phyloP scores from a whole-genome alignment of 1,140 invertebrate genomes.

The Ylistrum balloti region DNA sequence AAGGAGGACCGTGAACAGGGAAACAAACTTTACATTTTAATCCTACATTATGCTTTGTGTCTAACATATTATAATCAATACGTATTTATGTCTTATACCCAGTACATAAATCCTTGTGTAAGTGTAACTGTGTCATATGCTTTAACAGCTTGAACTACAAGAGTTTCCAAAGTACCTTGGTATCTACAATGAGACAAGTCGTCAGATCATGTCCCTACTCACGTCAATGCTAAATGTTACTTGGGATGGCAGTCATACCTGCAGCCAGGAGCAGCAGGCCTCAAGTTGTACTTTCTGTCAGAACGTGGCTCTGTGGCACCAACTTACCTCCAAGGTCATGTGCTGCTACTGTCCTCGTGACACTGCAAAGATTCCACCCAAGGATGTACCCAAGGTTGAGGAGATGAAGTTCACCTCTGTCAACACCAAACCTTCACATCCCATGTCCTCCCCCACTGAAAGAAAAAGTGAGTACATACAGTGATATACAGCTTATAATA shows the following conservation, averaged over 20 bases:
- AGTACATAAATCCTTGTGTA: not conserved
- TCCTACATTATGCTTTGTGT: no score
- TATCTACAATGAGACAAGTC: conserved; percentile 89
- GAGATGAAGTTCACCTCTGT: conserved; percentile 69
- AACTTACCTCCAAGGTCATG: conserved; percentile 91
- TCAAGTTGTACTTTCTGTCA: conserved; percentile 95
- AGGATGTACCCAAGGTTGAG: conserved; percentile 80
- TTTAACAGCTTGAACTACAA: conserved; percentile 93
- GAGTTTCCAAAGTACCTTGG: conserved; percentile 93
- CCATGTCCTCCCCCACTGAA: not conserved
- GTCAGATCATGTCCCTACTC: conserved; percentile 90
- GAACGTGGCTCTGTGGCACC: conserved; percentile 96
- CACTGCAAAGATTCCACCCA: conserved; percentile 78
- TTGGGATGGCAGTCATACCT: conserved; percentile 90
- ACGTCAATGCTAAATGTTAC: conserved; percentile 91
- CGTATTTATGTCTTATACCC: no score
- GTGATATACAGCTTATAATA: not conserved
- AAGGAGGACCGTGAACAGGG: no score
- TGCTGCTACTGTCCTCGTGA: conserved; percentile 87
- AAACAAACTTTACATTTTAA: no score
- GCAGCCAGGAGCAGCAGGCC: conserved; percentile 83
- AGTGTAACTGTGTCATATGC: not conserved
- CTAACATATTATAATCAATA: no score
- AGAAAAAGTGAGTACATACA: conserved; percentile 51
- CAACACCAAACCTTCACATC: not conserved